Evolutionary conservation across 2,797 vertebrate genomes (phyloP).

Genomic region (Hemibagrus guttatus): DNA sequence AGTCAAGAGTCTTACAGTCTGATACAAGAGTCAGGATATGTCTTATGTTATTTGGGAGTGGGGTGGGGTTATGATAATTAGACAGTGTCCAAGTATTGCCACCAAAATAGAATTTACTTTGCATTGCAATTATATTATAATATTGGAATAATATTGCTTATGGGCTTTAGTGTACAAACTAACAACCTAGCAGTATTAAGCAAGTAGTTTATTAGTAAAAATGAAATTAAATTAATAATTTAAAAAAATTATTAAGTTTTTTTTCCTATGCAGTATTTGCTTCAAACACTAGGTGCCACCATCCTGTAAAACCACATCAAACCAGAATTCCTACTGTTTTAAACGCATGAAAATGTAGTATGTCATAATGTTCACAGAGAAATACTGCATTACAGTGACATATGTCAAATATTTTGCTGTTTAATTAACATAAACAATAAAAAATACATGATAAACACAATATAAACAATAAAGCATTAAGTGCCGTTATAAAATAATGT

Average conservation of each 20-base stretch:
- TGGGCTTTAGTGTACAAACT: not conserved
- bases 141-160: not conserved
- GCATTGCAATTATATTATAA: not conserved
- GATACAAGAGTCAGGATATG: too few relatives aligned
- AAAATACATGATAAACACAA: not conserved
- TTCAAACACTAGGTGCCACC: conserved; percentile 1
- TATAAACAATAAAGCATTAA: not conserved
- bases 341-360: not conserved
- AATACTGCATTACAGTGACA: not conserved
- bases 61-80: not conserved
- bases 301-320: not conserved
- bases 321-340: not conserved
- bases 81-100: not conserved
- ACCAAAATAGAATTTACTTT: not conserved
- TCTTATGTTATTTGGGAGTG: not conserved
- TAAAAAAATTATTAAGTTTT: too few relatives aligned
- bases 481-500: not conserved
- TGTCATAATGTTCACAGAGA: not conserved
- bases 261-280: not conserved
- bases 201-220: not conserved
- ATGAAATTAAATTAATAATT: not conserved
- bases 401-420: not conserved
- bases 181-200: not conserved
- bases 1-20: not conserved
- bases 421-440: not conserved